These are phyloP conservation scores for Molossus alvarezi DNA, from an alignment of 2,797 vertebrate genomes.

Conservation along the genomic window DNA sequence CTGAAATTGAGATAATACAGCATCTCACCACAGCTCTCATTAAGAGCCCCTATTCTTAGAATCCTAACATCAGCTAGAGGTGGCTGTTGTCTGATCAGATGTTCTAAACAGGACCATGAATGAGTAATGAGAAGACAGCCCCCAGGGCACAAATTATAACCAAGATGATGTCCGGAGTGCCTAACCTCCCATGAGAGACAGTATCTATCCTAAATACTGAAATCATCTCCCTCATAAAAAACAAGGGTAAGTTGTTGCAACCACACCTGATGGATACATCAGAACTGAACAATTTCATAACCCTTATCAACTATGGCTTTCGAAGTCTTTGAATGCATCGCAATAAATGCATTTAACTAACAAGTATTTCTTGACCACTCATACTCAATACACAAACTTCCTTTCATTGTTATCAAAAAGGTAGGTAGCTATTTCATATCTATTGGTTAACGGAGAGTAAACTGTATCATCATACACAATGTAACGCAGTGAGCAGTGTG, in stretches of 20 bases:
- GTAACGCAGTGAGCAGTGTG: not conserved
- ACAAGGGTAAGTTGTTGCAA: not conserved
- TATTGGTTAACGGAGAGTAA: not conserved
- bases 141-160: not conserved
- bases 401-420: not conserved
- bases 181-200: not conserved
- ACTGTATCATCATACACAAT: not conserved
- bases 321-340: not conserved
- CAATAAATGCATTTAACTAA: not conserved
- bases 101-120: not conserved
- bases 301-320: not conserved
- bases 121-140: not conserved
- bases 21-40: not conserved
- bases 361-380: not conserved
- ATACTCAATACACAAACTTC: not conserved
- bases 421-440: not conserved
- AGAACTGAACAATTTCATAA: constrained; percentile 34
- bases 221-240: not conserved
- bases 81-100: not conserved
- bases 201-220: not conserved
- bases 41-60: not conserved
- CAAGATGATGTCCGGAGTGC: not conserved
- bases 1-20: constrained; percentile 3
- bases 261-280: not conserved
- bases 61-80: not conserved